Conservation (phyloP, 2,797 vertebrate species). For the Platyrinchus mystaceus region DNA sequence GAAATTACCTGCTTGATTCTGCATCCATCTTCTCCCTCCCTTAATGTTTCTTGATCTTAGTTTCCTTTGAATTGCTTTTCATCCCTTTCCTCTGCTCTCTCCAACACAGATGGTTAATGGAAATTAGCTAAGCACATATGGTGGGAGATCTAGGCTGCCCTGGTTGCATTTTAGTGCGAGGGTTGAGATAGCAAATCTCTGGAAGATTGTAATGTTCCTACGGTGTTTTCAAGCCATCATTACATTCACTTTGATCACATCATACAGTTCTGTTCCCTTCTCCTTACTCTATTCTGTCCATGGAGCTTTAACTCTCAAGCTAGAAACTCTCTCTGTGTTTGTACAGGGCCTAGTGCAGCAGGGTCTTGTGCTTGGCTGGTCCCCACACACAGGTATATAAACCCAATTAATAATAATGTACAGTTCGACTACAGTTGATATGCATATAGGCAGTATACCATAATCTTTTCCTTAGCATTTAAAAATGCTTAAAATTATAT, state of each 20-base stretch:
- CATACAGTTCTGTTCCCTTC: neutral
- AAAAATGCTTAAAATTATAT: neutral
- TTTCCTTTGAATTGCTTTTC: neutral
- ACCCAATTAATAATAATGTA: neutral
- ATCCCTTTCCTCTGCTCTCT: neutral
- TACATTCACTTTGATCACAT: neutral
- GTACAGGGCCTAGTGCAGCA: neutral
- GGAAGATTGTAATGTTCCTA: neutral
- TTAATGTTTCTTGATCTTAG: neutral
- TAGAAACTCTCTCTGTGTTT: neutral
- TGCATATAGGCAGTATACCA: neutral
- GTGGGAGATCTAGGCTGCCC: neutral
- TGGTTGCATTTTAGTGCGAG: neutral
- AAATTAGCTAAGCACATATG: rapidly evolving
- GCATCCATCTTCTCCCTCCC: neutral
- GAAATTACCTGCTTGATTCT: neutral
- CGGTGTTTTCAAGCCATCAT: rapidly evolving
- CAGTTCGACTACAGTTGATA: neutral
- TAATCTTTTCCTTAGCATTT: neutral
- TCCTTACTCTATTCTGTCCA: neutral
- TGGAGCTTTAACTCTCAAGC: neutral
- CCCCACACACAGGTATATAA: neutral
- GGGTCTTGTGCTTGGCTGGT: neutral
- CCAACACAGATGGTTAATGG: neutral
- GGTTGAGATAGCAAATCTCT: neutral